A percentile compares a stretch with the other conserved stretches of the same genome.
Conservation (phyloP, 2,888 invertebrate genomes). For the Microctonus hyperodae region DNA sequence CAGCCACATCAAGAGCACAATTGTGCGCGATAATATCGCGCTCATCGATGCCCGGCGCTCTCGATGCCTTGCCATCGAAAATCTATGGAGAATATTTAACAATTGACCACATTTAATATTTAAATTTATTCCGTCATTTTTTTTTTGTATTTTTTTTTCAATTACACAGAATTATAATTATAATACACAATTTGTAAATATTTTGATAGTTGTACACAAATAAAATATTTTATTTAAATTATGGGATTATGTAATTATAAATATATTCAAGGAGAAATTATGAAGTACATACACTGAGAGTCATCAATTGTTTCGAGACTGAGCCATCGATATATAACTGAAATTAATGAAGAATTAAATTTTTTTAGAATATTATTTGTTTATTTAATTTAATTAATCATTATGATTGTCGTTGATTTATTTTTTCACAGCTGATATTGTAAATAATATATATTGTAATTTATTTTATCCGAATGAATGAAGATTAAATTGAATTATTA, state of each 20-base stretch:
- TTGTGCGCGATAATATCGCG: conserved; percentile 10
- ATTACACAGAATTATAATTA: no score
- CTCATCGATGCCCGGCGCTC: conserved; percentile 15
- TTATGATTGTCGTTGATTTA: no score
- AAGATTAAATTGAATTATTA: no score
- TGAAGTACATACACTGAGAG: background rate
- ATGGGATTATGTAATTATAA: background rate
- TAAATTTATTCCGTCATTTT: background rate
- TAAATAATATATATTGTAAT: no score
- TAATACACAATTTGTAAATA: no score
- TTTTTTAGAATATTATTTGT: background rate
- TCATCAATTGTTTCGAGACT: conserved; percentile 3
- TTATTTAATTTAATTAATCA: background rate
- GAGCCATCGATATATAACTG: background rate
- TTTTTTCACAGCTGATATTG: no score
- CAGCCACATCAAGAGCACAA: conserved; percentile 16
- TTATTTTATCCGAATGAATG: no score
- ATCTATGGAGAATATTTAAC: conserved; percentile 4
- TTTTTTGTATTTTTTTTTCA: no score
- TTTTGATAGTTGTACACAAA: no score
- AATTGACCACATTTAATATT: background rate
- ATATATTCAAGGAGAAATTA: background rate
- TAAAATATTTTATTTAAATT: background rate
- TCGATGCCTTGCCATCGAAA: conserved; percentile 18
- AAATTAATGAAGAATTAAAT: background rate